Conservation (phyloP, 2,888 invertebrate species). For the Lasioglossum calceatum region DNA sequence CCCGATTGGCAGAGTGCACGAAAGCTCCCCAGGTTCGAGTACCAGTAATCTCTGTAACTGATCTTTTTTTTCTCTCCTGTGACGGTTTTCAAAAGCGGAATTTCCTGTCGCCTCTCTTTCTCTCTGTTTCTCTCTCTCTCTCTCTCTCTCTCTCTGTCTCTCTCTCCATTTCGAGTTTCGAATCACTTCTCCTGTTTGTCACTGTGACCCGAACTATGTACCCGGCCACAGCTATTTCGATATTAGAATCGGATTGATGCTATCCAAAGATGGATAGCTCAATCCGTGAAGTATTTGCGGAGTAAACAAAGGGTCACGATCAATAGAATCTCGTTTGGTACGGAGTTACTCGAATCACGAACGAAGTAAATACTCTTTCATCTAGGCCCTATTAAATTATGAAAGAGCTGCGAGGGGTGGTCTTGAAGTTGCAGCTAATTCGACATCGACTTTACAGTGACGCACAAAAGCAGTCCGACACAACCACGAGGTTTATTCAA, state of each 20-base stretch:
- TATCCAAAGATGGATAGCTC: constrained; percentile 2
- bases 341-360: not conserved
- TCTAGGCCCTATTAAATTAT: constrained; percentile 8
- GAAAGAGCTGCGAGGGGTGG: not conserved
- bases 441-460: not conserved
- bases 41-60: constrained; percentile 4
- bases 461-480: not conserved
- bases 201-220: not conserved
- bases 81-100: constrained; percentile 21
- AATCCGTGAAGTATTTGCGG: constrained; percentile 3
- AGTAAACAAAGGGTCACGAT: constrained; percentile 4
- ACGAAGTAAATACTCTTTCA: not conserved
- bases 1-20: constrained; percentile 18
- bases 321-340: not conserved
- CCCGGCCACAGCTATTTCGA: constrained; percentile 40
- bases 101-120: not conserved
- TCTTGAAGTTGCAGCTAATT: not conserved
- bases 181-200: constrained; percentile 15
- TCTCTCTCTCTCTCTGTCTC: accelerated
- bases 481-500: not conserved
- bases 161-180: constrained; percentile 21
- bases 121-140: too few species aligned
- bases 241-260: constrained; percentile 33
- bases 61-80: constrained; percentile 10
- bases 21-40: not conserved